Evolutionary conservation across 2,888 invertebrate genomes (phyloP).

Genomic region (Lacanobia wlatinum): DNA sequence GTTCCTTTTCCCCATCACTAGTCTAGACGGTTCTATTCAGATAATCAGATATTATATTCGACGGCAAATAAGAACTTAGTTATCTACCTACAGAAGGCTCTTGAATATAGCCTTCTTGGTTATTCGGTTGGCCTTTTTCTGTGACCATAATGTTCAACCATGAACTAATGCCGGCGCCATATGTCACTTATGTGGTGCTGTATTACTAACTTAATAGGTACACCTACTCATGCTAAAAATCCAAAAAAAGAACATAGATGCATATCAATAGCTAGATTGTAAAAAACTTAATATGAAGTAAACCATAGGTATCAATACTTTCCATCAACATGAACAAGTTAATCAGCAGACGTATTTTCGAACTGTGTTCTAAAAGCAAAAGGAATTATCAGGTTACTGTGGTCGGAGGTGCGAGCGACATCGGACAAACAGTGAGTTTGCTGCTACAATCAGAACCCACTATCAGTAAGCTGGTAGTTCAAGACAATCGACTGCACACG

Average conservation of each 20-base stretch:
- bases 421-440: constrained; percentile 90
- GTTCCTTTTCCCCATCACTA: too few species aligned
- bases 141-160: neutral
- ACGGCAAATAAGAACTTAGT: neutral
- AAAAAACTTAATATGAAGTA: constrained; percentile 22
- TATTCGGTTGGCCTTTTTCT: constrained; percentile 4
- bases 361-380: constrained; percentile 22
- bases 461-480: constrained; percentile 91
- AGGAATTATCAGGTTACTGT: constrained; percentile 81
- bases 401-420: constrained; percentile 84
- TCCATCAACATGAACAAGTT: constrained; percentile 55
- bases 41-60: neutral
- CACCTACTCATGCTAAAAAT: neutral
- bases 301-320: constrained; percentile 13
- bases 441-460: constrained; percentile 90
- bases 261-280: neutral
- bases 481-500: constrained; percentile 84
- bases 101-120: neutral
- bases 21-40: neutral
- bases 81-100: too few species aligned
- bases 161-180: neutral
- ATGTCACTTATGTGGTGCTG: neutral
- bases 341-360: constrained; percentile 55
- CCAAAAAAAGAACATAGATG: neutral
- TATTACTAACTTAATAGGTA: neutral